A percentile compares a stretch with the other conserved stretches of the same genome.
These are phyloP conservation scores for Gasteruption jaculator DNA, from an alignment of 2,888 invertebrate species.

Conservation along the genomic window DNA sequence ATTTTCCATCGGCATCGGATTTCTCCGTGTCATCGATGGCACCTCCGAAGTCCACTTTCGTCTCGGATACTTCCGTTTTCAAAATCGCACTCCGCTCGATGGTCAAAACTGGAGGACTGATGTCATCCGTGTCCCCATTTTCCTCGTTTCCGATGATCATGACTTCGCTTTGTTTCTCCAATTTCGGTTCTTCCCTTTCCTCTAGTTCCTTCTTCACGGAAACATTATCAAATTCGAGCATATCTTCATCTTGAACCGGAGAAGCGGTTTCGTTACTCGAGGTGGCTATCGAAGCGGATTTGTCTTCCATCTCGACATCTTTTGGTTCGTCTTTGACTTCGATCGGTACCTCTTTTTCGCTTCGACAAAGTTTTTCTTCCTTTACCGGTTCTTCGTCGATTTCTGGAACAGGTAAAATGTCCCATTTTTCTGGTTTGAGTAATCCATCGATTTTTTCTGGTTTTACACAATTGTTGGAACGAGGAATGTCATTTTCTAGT, in stretches of 20 bases:
- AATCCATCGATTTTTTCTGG: constrained; percentile 12
- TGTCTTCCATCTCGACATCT: constrained; percentile 10
- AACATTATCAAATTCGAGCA: constrained; percentile 2
- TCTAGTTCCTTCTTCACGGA: constrained; percentile 14
- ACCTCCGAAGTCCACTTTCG: constrained; percentile 51
- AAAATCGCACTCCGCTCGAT: constrained; percentile 52
- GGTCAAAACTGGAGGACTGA: constrained; percentile 46
- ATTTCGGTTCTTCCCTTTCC: constrained; percentile 4
- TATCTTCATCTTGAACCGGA: constrained; percentile 8
- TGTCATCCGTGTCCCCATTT: constrained; percentile 48
- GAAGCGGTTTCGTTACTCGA: no score
- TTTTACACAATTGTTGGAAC: constrained; percentile 14
- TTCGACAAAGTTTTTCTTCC: constrained; percentile 20
- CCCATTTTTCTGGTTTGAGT: constrained; percentile 7
- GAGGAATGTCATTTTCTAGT: constrained; percentile 15
- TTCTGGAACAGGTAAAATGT: constrained; percentile 9
- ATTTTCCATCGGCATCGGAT: constrained; percentile 28
- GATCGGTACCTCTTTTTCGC: constrained; percentile 9
- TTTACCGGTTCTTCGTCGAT: constrained; percentile 15
- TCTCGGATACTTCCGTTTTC: constrained; percentile 52
- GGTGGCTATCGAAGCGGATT: no score
- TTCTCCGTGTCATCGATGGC: constrained; percentile 33
- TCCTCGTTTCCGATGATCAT: constrained; percentile 44
- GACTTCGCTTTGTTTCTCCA: constrained; percentile 47
- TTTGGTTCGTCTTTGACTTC: constrained; percentile 18